Conservation (phyloP, 2,888 invertebrate genomes). For the Furcula furcula region DNA sequence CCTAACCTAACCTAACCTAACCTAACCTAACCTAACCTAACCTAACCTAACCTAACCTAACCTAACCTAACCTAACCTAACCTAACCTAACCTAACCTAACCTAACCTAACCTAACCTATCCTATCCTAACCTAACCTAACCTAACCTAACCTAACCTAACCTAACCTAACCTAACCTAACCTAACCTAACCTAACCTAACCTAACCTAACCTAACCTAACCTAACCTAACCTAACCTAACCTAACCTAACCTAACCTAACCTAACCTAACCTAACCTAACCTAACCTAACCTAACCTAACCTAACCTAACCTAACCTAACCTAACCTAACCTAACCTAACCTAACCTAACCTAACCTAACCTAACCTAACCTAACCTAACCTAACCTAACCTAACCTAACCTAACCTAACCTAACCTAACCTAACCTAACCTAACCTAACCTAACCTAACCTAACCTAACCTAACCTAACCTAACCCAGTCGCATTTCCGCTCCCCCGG, state of each 20-base stretch:
- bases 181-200: conserved; percentile 7
- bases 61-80: conserved; percentile 1
- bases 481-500: too few species aligned
- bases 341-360: conserved; percentile 17
- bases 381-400: conserved; percentile 22
- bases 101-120: conserved; percentile 9
- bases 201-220: conserved; percentile 9
- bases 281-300: conserved; percentile 21
- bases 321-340: conserved; percentile 20
- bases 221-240: conserved; percentile 9
- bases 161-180: conserved; percentile 6
- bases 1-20: conserved; percentile 1
- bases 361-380: conserved; percentile 20
- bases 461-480: conserved; percentile 14
- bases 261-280: conserved; percentile 16
- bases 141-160: conserved; percentile 9
- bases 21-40: conserved; percentile 1
- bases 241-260: conserved; percentile 7
- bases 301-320: conserved; percentile 17
- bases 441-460: not conserved
- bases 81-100: conserved; percentile 6
- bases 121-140: conserved; percentile 11
- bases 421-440: conserved; percentile 19
- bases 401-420: conserved; percentile 23
- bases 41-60: not conserved